Conservation (phyloP, 2,888 invertebrate genomes). For the Nowickia ferox region DNA sequence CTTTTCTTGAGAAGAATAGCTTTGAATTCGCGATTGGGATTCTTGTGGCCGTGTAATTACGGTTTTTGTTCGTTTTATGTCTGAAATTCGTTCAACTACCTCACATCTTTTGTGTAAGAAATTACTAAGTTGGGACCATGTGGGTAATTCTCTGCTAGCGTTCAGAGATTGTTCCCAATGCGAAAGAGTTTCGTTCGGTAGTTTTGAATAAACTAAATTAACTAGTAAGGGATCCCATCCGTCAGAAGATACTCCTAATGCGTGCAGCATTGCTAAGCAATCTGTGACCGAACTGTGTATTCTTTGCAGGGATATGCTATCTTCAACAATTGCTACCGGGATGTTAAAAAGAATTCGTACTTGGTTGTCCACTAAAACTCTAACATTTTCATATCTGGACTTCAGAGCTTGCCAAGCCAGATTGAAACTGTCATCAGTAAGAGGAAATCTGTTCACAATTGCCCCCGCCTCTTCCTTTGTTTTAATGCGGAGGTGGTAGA, state of each 20-base stretch:
- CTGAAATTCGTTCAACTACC: conserved; percentile 16
- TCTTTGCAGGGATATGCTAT: conserved; percentile 20
- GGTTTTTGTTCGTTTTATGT: neutral
- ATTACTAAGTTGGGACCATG: conserved; percentile 13
- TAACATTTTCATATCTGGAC: conserved; percentile 41
- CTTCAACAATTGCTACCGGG: neutral
- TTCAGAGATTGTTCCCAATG: conserved; percentile 19
- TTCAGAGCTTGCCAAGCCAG: conserved; percentile 49
- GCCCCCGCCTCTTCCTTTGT: neutral
- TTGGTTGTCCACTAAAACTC: conserved; percentile 49
- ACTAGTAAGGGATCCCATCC: conserved; percentile 18
- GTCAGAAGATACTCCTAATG: conserved; percentile 3
- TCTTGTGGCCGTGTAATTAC: too few relatives aligned
- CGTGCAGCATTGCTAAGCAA: conserved; percentile 4
- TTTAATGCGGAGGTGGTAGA: conserved; percentile 3
- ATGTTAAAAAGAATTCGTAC: conserved; percentile 30
- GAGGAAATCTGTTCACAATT: conserved; percentile 29
- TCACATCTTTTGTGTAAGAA: conserved; percentile 32
- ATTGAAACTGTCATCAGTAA: conserved; percentile 46
- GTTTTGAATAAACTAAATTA: conserved; percentile 12
- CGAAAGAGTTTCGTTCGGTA: neutral
- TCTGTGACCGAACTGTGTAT: conserved; percentile 22
- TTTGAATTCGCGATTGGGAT: neutral
- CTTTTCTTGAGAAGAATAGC: too few relatives aligned
- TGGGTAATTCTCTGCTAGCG: conserved; percentile 12